A percentile compares a stretch with the other conserved stretches of the same genome.
phyloP scores from a whole-genome alignment of 2,797 vertebrate genomes.

The Channa striata region DNA sequence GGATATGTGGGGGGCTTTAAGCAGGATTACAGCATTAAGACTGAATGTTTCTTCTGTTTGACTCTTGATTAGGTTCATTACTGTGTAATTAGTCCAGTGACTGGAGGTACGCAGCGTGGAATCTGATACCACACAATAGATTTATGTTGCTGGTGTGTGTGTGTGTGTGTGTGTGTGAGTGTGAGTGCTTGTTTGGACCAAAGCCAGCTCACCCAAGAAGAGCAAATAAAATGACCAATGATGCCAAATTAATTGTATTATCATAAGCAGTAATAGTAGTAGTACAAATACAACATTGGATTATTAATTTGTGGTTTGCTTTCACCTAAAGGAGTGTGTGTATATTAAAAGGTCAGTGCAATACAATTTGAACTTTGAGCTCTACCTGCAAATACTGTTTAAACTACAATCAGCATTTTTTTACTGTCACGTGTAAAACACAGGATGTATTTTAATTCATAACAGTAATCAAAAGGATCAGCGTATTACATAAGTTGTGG shows the following conservation, averaged over 20 bases:
- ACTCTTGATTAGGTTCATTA: slow-evolving; percentile 76
- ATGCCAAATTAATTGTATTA: slow-evolving; percentile 16
- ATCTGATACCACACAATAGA: slow-evolving; percentile 51
- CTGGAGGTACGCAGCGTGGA: slow-evolving; percentile 31
- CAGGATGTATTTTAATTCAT: too few relatives aligned
- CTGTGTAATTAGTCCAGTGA: slow-evolving; percentile 64
- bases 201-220: slow-evolving; percentile 22
- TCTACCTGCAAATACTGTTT: background rate
- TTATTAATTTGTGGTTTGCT: background rate
- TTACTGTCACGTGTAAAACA: background rate
- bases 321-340: background rate
- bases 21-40: slow-evolving; percentile 64
- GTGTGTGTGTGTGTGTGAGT: slow-evolving; percentile 21
- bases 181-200: slow-evolving; percentile 23
- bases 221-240: slow-evolving; percentile 28
- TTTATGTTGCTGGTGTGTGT: slow-evolving; percentile 29
- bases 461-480: too few relatives aligned
- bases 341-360: too few relatives aligned
- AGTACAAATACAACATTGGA: too few relatives aligned
- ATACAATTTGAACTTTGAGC: background rate
- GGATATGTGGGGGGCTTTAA: slow-evolving; percentile 61
- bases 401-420: background rate
- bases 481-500: too few relatives aligned
- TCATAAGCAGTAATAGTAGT: slow-evolving; percentile 1
- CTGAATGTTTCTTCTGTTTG: slow-evolving; percentile 64